phyloP scores from a whole-genome alignment of 1,140 invertebrate species.

The Aphaenogaster floridana region DNA sequence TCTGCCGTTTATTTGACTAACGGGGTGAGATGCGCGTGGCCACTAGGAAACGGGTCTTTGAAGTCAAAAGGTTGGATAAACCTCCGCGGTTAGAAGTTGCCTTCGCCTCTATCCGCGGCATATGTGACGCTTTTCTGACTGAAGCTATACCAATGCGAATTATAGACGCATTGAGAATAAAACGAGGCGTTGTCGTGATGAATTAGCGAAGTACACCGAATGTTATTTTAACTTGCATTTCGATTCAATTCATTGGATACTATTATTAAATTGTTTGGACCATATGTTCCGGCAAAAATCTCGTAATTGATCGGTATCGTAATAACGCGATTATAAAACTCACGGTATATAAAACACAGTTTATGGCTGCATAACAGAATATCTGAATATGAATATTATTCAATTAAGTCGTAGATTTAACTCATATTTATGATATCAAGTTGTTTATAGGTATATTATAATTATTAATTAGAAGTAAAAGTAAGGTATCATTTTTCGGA shows the following conservation, averaged over 20 bases:
- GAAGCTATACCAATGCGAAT: not conserved
- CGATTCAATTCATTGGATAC: not conserved
- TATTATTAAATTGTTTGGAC: slow-evolving; percentile 43
- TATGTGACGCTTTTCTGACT: not conserved
- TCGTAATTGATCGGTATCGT: not conserved
- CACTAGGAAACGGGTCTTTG: slow-evolving; percentile 66
- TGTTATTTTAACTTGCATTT: slow-evolving; percentile 21
- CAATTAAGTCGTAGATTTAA: not conserved
- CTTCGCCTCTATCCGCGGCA: not conserved
- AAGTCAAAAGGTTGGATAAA: slow-evolving; percentile 57
- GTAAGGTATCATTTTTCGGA: not conserved
- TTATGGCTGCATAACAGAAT: not conserved
- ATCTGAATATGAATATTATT: not conserved
- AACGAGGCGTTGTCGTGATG: not conserved
- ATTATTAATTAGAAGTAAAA: slow-evolving; percentile 5
- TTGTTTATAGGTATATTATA: not conserved
- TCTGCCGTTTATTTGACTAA: slow-evolving; percentile 69
- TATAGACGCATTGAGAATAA: not conserved
- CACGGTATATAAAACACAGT: too few relatives aligned
- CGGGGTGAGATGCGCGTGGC: slow-evolving; percentile 56
- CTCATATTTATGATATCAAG: not conserved
- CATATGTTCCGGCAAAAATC: not conserved
- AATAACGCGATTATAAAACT: not conserved
- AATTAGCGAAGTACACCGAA: not conserved
- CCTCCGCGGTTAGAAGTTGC: slow-evolving; percentile 14